Conservation (phyloP, 2,888 invertebrate genomes). For the Hypena proboscidalis region DNA sequence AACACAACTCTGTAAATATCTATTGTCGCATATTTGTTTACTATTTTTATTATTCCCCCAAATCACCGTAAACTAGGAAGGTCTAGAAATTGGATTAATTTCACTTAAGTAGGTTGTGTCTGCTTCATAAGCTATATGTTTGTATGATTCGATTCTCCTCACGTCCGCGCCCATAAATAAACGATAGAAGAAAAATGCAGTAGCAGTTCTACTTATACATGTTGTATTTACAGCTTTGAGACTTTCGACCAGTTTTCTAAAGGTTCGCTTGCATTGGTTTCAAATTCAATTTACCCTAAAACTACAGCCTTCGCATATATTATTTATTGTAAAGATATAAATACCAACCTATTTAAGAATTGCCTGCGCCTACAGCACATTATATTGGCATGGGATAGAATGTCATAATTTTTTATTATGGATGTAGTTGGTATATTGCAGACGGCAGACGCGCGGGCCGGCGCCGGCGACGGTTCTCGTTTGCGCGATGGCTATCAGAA, state of each 20-base stretch:
- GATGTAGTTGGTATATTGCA: conserved; percentile 33
- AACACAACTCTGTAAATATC: no score
- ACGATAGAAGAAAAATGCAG: conserved; percentile 21
- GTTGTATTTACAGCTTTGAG: no score
- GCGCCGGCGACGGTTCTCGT: conserved; percentile 81
- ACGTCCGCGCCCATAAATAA: conserved; percentile 46
- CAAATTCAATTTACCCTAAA: no score
- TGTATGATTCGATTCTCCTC: conserved; percentile 42
- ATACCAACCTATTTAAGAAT: conserved; percentile 5
- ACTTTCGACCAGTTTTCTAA: no score
- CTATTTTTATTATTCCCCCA: no score
- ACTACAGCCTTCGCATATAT: no score
- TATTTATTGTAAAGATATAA: neutral
- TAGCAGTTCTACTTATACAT: neutral
- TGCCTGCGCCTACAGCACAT: conserved; percentile 16
- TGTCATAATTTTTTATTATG: conserved; percentile 40
- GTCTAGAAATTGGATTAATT: no score
- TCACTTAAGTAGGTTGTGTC: conserved; percentile 17
- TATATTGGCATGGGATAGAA: conserved; percentile 24
- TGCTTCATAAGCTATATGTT: conserved; percentile 16
- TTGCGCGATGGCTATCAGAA: conserved; percentile 83
- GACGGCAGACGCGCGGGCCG: conserved; percentile 56
- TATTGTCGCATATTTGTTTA: no score
- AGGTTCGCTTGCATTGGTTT: no score
- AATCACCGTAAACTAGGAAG: no score